phyloP scores from a whole-genome alignment of 1,140 invertebrate genomes.

The Tetranychus cinnabarinus region DNA sequence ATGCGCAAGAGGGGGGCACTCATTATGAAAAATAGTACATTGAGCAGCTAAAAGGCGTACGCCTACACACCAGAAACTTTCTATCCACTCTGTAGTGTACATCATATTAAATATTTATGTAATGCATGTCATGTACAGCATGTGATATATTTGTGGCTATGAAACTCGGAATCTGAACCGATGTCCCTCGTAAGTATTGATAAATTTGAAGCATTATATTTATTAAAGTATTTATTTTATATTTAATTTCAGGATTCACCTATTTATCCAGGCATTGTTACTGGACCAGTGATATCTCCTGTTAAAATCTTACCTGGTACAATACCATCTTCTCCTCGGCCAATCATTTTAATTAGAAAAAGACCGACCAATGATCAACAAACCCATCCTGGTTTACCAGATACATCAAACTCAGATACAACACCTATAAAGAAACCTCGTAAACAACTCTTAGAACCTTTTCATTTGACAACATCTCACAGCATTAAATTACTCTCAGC shows the following conservation, averaged over 20 bases:
- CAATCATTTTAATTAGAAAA: not conserved
- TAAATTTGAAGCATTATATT: no score
- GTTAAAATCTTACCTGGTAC: not conserved
- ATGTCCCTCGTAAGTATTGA: no score
- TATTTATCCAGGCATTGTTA: not conserved
- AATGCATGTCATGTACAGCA: no score
- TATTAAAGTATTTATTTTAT: no score
- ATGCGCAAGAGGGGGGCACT: no score
- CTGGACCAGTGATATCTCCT: not conserved
- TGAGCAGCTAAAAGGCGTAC: no score
- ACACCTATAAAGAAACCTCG: constrained; percentile 8
- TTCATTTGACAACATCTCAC: constrained; percentile 2
- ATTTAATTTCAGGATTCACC: not conserved
- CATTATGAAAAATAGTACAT: no score
- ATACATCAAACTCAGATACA: not conserved
- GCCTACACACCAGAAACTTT: no score
- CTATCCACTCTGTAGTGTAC: no score
- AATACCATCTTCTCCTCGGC: not conserved
- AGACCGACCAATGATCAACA: not conserved
- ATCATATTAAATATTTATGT: no score
- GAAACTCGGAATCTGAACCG: no score
- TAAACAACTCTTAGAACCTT: constrained; percentile 9
- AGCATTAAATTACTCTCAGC: not conserved
- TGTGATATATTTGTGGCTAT: no score
- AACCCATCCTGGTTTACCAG: not conserved